Base-by-base conservation (phyloP, 2,113 vertebrate species). In the Pygoscelis antarcticus region DNA sequence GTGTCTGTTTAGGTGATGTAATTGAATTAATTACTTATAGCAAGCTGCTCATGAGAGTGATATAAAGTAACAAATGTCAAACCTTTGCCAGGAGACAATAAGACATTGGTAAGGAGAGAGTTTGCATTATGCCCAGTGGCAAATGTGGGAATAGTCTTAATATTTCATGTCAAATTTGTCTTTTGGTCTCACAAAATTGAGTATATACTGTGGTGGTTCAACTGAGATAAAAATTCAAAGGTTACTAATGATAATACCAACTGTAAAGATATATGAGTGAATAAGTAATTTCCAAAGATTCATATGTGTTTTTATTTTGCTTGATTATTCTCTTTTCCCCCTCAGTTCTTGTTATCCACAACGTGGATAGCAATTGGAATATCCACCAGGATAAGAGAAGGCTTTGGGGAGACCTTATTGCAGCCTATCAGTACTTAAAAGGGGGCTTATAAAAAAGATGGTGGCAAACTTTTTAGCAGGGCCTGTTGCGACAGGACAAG, bases 11-110 rank as follows among this genome's bases (percentile, higher is more conserved):
- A 92, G 62, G 62, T 83, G 52, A 94, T 69, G 27, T 95, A 96
- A 97, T 97, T 93, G 62, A 93, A 87, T 93, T 96, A 97, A 96
- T 96, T 75, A 89, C 72, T 94, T 87, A 66, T 16, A 94, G 36
- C 29, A 95, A 76, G 68, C 69, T 92, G 66, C 20, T 68, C 30
- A 70, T 78, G 84, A 93, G 83, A 89, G 29, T n/a, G 26, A 34
- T 64, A 57, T 68, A 83, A 89, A 75, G 25, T n/a, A 94, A 70
- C 51, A 91, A 91, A 92, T 87, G 90, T 92, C 64, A 93, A 52
- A 81, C 7, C 21, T 93, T 94, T 96, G 76, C 66, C 75, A 95
- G 54, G 30, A 83, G 16, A 81, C 38, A 80, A 13, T 44, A 85
- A 69, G 40, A 66, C 2, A 75, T 11, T 54, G 26, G 16, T 74